Evolutionary conservation across 2,113 vertebrate species (phyloP).

Genomic region (Syngnathoides biaculeatus): DNA sequence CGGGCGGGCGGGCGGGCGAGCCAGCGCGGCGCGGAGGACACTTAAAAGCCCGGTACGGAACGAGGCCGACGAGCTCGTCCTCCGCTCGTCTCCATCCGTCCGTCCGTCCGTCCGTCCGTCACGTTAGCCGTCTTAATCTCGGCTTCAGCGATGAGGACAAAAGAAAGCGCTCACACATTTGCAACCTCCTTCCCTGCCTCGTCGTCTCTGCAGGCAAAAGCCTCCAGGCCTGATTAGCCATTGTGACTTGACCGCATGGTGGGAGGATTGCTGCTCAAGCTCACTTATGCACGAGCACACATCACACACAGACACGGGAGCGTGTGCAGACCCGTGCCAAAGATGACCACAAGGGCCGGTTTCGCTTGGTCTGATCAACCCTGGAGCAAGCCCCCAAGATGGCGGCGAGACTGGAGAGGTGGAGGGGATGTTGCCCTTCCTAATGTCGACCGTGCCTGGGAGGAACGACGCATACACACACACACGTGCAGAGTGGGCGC

Average conservation of each 20-base stretch:
- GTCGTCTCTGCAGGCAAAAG: slow-evolving; percentile 55
- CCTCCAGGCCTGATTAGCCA: slow-evolving; percentile 68
- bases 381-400: slow-evolving; percentile 41
- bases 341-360: slow-evolving; percentile 42
- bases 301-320: slow-evolving; percentile 18
- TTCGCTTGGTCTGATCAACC: slow-evolving; percentile 60
- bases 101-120: slow-evolving; percentile 63
- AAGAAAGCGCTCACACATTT: slow-evolving; percentile 69
- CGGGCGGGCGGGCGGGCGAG: too few relatives aligned
- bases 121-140: slow-evolving; percentile 65
- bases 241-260: slow-evolving; percentile 68
- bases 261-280: slow-evolving; percentile 61
- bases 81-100: slow-evolving; percentile 56
- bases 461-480: slow-evolving; percentile 40
- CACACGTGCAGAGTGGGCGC: slow-evolving; percentile 19
- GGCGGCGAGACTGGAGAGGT: slow-evolving; percentile 22
- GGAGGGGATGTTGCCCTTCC: slow-evolving; percentile 50
- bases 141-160: slow-evolving; percentile 71
- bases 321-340: slow-evolving; percentile 19
- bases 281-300: slow-evolving; percentile 33
- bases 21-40: slow-evolving; percentile 56
- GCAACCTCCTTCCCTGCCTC: slow-evolving; percentile 26
- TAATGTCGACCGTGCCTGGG: slow-evolving; percentile 63
- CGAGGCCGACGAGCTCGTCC: slow-evolving; percentile 53
- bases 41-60: slow-evolving; percentile 56